Base-by-base conservation (phyloP, 2,888 invertebrate genomes). In the Morpho achilles region DNA sequence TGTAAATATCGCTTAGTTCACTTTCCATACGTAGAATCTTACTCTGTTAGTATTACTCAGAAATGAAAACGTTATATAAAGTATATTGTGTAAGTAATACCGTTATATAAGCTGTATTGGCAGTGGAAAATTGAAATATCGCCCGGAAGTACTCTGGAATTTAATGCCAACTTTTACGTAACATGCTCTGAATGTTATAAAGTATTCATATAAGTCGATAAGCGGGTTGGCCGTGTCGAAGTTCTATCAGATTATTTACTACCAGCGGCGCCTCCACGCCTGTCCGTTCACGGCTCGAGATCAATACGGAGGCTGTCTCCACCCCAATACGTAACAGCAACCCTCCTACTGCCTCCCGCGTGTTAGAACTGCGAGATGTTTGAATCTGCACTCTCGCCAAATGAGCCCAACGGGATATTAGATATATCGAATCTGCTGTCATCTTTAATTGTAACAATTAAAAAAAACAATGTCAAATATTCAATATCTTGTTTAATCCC, bases 241-340 rank as follows among this genome's bases (percentile, higher is more conserved):
- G 56, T 56, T 51, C 59, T 71, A 73, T 64, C 68, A 67, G 67
- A 70, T 73, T 80, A 77, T 82, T 81, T 77, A 79, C 73, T 74
- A 72, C 69, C 71, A 64, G 52, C 66, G 72, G 69, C 73, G 73
- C 69, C 71, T 69, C 63, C 62, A 60, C 70, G 73, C 69, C 74
- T 72, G 75, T 73, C 74, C 71, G 75, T 71, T 74, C 74, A 73
- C 74, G 70, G 74, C 76, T 76, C 69, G 68, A 79, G 84, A 86
- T 87, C 87, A 81, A 87, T 87, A 87, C 84, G 74, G 75, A 80
- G 79, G 73, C 77, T 78, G 79, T 77, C 79, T 80, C 79, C 78
- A 53, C 72, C 76, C 79, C 72, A 74, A 70, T 74, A 60, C 65
- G 63, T 62, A 61, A 58, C 64, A 65, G 65, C 32, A 32, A 2